Evolutionary conservation across 2,888 invertebrate species (phyloP).

Genomic region (Nephrotoma flavescens): DNA sequence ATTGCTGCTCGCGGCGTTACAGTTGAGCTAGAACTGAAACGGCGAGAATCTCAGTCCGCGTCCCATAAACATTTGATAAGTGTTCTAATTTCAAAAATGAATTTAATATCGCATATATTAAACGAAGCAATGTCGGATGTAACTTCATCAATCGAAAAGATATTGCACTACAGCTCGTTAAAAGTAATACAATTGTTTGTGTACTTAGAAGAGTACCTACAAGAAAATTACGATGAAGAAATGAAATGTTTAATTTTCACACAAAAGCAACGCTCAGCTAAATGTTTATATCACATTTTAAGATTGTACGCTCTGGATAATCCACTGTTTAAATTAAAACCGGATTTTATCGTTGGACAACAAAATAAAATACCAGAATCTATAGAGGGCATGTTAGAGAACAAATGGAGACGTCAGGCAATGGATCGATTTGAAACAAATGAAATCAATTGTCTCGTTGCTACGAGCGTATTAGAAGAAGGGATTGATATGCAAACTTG

Average conservation of each 20-base stretch:
- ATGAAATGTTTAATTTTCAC: constrained; percentile 27
- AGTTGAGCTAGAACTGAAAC: constrained; percentile 47
- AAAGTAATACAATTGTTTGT: constrained; percentile 47
- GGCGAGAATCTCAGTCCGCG: constrained; percentile 35
- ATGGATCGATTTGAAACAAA: constrained; percentile 41
- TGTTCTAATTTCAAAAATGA: constrained; percentile 21
- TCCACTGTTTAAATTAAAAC: constrained; percentile 38
- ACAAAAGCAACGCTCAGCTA: constrained; percentile 49
- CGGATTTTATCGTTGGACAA: constrained; percentile 58
- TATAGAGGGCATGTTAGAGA: constrained; percentile 21
- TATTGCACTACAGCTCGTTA: constrained; percentile 27
- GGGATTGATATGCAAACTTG: constrained; percentile 78
- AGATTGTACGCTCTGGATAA: constrained; percentile 34
- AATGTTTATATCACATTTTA: constrained; percentile 54
- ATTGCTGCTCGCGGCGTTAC: constrained; percentile 42
- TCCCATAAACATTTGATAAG: constrained; percentile 22
- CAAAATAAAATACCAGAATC: constrained; percentile 15
- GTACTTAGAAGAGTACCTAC: constrained; percentile 38
- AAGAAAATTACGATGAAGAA: constrained; percentile 9
- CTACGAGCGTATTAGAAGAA: constrained; percentile 78
- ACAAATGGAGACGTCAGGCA: constrained; percentile 22
- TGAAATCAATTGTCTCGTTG: constrained; percentile 47
- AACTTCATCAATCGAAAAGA: constrained; percentile 23
- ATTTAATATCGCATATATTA: constrained; percentile 37
- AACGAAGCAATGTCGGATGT: constrained; percentile 33